Base-by-base conservation (phyloP, 2,888 invertebrate genomes). In the Sycophila texana region DNA sequence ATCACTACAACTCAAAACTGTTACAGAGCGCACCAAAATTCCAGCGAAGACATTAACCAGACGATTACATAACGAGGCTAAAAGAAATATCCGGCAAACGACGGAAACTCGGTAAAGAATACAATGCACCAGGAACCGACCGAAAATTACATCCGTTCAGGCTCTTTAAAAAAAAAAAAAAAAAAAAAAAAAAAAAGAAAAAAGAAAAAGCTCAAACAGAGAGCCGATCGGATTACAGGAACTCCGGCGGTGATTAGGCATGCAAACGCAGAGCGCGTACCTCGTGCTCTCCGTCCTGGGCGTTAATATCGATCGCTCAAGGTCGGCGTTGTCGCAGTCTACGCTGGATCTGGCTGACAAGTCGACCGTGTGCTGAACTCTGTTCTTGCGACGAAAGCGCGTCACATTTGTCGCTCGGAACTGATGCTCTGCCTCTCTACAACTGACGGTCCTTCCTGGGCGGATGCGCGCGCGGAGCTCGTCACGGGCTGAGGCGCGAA, bases 401-500 rank as follows among this genome's bases (percentile, higher is more conserved):
- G 58, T 72, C 53, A 47, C 47, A 26, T 26, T 26, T 53, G 53
- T 14, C 16, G 14, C 47, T n/a, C n/a, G n/a, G n/a, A n/a, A n/a
- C n/a, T n/a, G n/a, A n/a, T n/a, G n/a, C n/a, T 26, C 26, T 26
- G 26, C 26, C 26, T 26, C 2, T 26, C 3, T 26, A 26, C 26
- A 3, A 26, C 26, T 26, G 26, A 2, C 26, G 26, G 26, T 26
- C 20, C 0, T 12, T 26, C 47, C 18, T 47, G 30, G 26, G 39
- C 39, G 39, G 26, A 30, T 30, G 30, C 20, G 63, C 18, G 12
- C 18, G 10, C 60, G 12, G 63, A 49, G 49, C 39, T 68, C 13
- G 55, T 65, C 12, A 53, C 75, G 70, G 22, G 55, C 55, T 66
- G 71, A 79, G 67, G 75, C 79, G 71, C 79, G 66, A 79, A 75